Conservation (phyloP, 2,797 vertebrate genomes). For the Delichon dasypus region DNA sequence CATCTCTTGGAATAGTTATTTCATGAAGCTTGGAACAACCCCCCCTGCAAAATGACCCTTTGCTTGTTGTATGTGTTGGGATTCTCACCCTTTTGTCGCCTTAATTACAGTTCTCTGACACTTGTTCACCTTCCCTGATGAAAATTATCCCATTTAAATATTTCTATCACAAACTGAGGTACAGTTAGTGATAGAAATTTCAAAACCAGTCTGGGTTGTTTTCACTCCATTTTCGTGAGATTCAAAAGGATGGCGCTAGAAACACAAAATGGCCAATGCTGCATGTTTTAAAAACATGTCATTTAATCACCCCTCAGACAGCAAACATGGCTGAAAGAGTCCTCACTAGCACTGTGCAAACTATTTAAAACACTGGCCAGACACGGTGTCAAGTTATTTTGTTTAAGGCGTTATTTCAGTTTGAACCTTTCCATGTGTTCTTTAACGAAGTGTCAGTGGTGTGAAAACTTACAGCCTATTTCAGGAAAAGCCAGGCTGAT, state of each 20-base stretch:
- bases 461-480: slow-evolving; percentile 14
- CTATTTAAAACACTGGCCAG: slow-evolving; percentile 20
- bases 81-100: background rate
- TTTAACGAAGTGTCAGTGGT: background rate
- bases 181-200: background rate
- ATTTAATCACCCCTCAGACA: background rate
- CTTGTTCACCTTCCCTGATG: background rate
- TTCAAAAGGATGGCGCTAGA: background rate
- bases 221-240: background rate
- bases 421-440: slow-evolving; percentile 32
- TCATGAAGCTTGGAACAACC: fast-evolving
- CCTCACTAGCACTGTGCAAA: background rate
- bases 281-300: slow-evolving; percentile 4
- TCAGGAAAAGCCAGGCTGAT: slow-evolving; percentile 21
- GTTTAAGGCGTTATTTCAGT: background rate
- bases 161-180: background rate
- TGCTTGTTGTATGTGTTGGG: background rate
- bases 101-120: background rate
- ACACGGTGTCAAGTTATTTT: background rate
- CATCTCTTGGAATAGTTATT: background rate
- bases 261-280: slow-evolving; percentile 4
- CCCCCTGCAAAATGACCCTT: background rate
- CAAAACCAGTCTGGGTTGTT: background rate
- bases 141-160: background rate
- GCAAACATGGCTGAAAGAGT: background rate